These are phyloP conservation scores for Pherbina coryleti DNA, from an alignment of 2,888 invertebrate species.

Conservation along the genomic window DNA sequence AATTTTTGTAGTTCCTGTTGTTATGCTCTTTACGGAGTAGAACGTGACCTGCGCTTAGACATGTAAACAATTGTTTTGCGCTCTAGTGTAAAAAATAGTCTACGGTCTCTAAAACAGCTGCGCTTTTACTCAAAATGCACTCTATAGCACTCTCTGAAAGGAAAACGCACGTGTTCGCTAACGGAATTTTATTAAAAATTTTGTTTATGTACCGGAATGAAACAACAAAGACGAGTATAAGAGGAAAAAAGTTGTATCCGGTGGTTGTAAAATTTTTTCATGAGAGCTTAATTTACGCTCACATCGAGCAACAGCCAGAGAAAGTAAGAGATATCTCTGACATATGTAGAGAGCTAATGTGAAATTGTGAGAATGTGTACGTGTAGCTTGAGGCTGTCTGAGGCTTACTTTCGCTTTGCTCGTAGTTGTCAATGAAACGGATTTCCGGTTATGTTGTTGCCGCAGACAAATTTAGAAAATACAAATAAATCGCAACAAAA, in stretches of 20 bases:
- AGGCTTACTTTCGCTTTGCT: slow-evolving; percentile 43
- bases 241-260: not conserved
- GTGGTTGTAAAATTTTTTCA: not conserved
- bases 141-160: not conserved
- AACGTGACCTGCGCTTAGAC: not conserved
- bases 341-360: not conserved
- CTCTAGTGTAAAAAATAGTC: not conserved
- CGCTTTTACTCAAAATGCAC: not conserved
- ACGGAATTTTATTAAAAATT: slow-evolving; percentile 6
- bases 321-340: too few species aligned
- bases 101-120: not conserved
- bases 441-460: slow-evolving; percentile 60
- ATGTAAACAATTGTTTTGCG: not conserved
- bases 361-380: not conserved
- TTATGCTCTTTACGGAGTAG: not conserved
- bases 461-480: slow-evolving; percentile 37
- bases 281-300: too few species aligned
- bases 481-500: slow-evolving; percentile 2
- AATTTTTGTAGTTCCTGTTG: slow-evolving; percentile 38
- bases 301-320: not conserved
- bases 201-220: slow-evolving; percentile 47
- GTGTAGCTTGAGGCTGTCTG: not conserved
- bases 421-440: slow-evolving; percentile 59
- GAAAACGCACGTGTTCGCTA: slow-evolving; percentile 20
- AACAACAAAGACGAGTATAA: slow-evolving; percentile 20